Conservation (phyloP, 2,113 vertebrate genomes). For the Centropus unirufus region DNA sequence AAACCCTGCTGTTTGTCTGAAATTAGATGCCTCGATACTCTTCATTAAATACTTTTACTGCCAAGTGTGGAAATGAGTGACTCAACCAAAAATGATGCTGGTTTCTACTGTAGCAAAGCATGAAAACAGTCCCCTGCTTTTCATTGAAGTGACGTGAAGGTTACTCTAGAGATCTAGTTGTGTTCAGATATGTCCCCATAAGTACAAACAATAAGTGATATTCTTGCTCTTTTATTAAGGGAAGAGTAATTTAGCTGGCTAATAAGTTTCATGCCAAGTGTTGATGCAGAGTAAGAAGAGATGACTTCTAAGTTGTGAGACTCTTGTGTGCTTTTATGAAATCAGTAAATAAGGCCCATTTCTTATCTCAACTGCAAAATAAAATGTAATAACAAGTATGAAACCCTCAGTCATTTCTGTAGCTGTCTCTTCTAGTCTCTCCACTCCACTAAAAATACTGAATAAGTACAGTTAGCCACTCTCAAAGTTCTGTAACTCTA, state of each 20-base stretch:
- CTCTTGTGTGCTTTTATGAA: background rate
- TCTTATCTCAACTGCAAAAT: background rate
- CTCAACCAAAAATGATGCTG: background rate
- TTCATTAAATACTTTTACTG: background rate
- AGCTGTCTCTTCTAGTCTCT: background rate
- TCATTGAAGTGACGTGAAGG: background rate
- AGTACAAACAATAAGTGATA: background rate
- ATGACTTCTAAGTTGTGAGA: background rate
- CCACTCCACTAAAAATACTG: background rate
- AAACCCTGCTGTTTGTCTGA: background rate
- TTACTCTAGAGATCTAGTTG: background rate
- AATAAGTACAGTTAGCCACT: background rate
- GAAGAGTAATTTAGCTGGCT: background rate
- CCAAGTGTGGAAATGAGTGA: background rate
- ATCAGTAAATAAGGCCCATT: background rate
- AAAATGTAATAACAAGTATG: background rate
- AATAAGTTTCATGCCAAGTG: background rate
- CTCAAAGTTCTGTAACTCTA: background rate
- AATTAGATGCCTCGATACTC: background rate
- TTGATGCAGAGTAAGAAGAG: background rate
- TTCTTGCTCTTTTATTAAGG: background rate
- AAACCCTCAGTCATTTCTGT: background rate
- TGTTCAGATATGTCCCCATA: background rate
- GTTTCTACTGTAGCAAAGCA: background rate
- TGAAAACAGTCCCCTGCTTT: background rate